Conservation (phyloP, 2,888 invertebrate species). For the Catocala fraxini region DNA sequence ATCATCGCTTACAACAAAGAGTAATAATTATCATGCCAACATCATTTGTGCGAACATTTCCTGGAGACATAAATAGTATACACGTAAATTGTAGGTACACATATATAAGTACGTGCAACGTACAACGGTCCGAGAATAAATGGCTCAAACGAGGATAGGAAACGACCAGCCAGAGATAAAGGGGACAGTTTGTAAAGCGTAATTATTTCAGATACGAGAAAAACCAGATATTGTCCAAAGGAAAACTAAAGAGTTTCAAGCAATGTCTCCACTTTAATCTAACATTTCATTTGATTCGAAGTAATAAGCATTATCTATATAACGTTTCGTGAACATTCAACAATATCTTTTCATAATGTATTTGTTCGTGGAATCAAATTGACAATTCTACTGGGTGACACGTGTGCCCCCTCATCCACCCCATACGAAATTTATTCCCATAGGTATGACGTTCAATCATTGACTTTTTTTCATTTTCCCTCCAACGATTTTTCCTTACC, state of each 20-base stretch:
- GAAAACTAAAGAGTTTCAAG: conserved; percentile 41
- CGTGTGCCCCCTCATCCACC: conserved; percentile 64
- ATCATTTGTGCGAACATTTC: conserved; percentile 2
- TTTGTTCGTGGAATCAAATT: conserved; percentile 67
- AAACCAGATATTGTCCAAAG: conserved; percentile 37
- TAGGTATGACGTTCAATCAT: conserved; percentile 85
- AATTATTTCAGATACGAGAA: conserved; percentile 69
- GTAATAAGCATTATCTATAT: conserved; percentile 26
- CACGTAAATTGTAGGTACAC: conserved; percentile 28
- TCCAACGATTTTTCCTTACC: conserved; percentile 51
- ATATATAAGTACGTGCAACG: conserved; percentile 40
- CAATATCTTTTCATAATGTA: conserved; percentile 55
- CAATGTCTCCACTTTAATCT: conserved; percentile 37
- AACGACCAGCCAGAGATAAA: conserved; percentile 68
- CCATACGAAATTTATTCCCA: conserved; percentile 81
- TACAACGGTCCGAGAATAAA: conserved; percentile 60
- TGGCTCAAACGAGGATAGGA: conserved; percentile 69
- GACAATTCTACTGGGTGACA: conserved; percentile 76
- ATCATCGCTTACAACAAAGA: conserved; percentile 5
- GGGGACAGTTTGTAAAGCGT: conserved; percentile 74
- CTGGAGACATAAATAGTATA: conserved; percentile 10
- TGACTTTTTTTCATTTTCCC: conserved; percentile 67
- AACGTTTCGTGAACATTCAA: conserved; percentile 44
- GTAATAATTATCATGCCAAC: conserved; percentile 13
- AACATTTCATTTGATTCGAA: conserved; percentile 12